These are phyloP conservation scores for Dolichallabes microphthalmus DNA, from an alignment of 2,113 vertebrate genomes.

Conservation along the genomic window DNA sequence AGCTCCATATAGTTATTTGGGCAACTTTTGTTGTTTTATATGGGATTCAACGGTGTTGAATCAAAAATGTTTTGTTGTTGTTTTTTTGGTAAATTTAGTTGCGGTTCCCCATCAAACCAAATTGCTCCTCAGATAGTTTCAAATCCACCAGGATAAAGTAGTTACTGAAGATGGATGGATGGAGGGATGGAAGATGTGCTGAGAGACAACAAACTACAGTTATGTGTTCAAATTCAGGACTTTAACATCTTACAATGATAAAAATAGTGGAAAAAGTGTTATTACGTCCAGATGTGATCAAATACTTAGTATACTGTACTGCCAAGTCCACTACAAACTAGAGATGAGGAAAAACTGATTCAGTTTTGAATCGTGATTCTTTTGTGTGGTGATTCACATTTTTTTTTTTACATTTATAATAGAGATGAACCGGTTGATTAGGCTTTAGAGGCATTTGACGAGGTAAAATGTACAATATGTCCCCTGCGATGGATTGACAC, in stretches of 20 bases:
- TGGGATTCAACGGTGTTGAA: too few species aligned
- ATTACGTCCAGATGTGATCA: too few species aligned
- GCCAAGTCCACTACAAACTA: constrained; percentile 62
- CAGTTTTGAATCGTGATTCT: too few species aligned
- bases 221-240: neutral
- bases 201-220: neutral
- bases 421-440: too few species aligned
- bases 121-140: neutral
- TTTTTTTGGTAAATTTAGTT: neutral
- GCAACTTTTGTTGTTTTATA: neutral
- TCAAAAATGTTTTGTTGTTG: too few species aligned
- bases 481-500: too few species aligned
- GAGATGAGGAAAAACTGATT: too few species aligned
- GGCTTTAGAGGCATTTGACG: too few species aligned
- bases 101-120: neutral
- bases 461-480: too few species aligned
- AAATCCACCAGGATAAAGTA: neutral
- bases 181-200: neutral
- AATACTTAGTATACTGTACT: neutral
- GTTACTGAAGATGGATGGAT: neutral
- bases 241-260: neutral
- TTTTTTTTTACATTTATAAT: too few species aligned
- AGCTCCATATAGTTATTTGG: neutral
- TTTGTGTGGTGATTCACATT: too few species aligned
- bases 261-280: neutral